Base-by-base conservation (phyloP, 2,888 invertebrate species). In the Polyploca ridens region DNA sequence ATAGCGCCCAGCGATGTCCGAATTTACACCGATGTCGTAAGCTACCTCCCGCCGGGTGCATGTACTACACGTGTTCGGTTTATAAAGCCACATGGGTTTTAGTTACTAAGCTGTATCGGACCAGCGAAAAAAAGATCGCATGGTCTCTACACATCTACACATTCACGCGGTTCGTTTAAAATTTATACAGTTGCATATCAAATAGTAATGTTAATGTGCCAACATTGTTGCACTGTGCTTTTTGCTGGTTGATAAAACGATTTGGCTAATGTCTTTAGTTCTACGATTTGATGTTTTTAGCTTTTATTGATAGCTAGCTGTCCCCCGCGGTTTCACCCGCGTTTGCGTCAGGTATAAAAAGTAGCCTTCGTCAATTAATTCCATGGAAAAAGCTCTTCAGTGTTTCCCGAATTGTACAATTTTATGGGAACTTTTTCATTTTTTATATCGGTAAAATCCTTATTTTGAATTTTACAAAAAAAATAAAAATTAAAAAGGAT, bases 11-110 rank as follows among this genome's bases (percentile, higher is more conserved):
- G 66, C 71, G 65, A 71, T 68, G 73, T 75, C 74, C 76, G 77
- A 82, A 87, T 86, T 82, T 84, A 78, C 82, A 78, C 81, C 71
- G 72, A 79, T 80, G 81, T 79, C 73, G 78, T 79, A 76, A 79
- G 78, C 80, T 72, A 70, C 67, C 64, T 49, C 49, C 14, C 14
- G 65, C 63, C 67, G 69, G 70, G 74, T 76, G 70, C 74, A 77
- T 79, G 70, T 70, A 67, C 72, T 72, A 75, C 76, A 74, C 81
- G 75, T 80, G 73, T 73, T 73, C 74, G 13, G 38, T n/a, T 10
- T 27, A 11, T 19, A 41, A 27, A 61, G 27, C 19, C 0, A 19
- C 27, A 44, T 41, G 65, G 70, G 77, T 79, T 74, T 78, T 79
- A 78, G 76, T 77, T 79, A 71, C 75, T 73, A 77, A 81, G 72